These are phyloP conservation scores for Parauchenoglanis punctatus DNA, from an alignment of 2,797 vertebrate species.

Conservation along the genomic window DNA sequence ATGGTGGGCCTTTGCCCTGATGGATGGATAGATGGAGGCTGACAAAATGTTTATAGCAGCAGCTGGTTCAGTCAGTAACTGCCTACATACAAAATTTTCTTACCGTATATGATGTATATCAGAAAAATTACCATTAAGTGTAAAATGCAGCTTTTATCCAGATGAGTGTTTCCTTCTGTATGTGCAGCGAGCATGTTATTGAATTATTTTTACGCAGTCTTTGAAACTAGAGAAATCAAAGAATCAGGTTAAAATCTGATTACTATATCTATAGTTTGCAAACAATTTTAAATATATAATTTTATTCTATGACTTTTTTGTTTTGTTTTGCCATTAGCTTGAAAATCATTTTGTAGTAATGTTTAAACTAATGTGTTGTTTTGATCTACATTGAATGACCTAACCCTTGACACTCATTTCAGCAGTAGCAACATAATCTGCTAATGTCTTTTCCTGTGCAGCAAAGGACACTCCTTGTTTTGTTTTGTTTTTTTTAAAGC, in stretches of 20 bases:
- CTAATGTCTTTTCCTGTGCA: conserved; percentile 12
- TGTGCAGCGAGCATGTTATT: neutral
- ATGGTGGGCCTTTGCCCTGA: too few species aligned
- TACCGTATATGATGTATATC: too few species aligned
- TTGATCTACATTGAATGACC: neutral
- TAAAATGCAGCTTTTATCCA: neutral
- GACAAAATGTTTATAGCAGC: too few species aligned
- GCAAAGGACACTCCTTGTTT: conserved; percentile 56
- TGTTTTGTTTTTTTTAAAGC: conserved; percentile 48
- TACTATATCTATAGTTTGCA: neutral
- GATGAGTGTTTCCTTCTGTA: neutral
- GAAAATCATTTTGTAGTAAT: neutral
- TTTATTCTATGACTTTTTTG: too few species aligned
- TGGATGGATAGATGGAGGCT: too few species aligned
- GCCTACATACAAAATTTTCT: too few species aligned
- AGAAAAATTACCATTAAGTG: too few species aligned
- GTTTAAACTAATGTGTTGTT: neutral
- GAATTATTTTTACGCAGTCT: neutral
- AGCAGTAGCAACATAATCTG: conserved; percentile 8
- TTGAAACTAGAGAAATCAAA: neutral
- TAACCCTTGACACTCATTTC: neutral
- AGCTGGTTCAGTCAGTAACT: too few species aligned
- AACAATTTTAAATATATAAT: neutral
- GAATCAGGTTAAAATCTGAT: neutral
- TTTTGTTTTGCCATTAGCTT: neutral